A percentile compares a stretch with the other conserved stretches of the same genome.
phyloP scores from a whole-genome alignment of 2,113 vertebrate genomes.

The Hippocampus barbouri region DNA sequence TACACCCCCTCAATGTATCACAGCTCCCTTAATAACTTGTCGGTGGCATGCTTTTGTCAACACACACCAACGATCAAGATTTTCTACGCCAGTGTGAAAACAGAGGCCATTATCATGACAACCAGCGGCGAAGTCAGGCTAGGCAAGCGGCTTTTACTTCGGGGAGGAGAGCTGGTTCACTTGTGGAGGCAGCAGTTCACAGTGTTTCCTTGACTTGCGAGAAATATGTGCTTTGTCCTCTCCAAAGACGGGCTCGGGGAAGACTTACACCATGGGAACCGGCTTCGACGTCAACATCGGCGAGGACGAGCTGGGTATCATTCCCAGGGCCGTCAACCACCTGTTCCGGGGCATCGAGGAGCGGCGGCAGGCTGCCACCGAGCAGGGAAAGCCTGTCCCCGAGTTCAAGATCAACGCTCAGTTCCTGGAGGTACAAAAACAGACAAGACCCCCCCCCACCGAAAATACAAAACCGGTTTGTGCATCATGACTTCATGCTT shows the following conservation, averaged over 20 bases:
- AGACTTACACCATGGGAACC: slow-evolving; percentile 98
- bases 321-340: slow-evolving; percentile 88
- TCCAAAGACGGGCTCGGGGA: slow-evolving; percentile 90
- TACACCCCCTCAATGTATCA: too few species aligned
- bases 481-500: too few species aligned
- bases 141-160: too few species aligned
- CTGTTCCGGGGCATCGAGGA: slow-evolving; percentile 92
- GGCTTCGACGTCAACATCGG: slow-evolving; percentile 91
- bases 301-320: slow-evolving; percentile 93
- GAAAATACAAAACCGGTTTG: neutral
- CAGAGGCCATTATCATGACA: neutral
- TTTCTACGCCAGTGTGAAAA: too few species aligned
- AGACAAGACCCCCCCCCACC: neutral
- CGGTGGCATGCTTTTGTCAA: too few species aligned
- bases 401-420: slow-evolving; percentile 98
- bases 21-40: too few species aligned
- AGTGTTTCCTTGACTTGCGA: too few species aligned
- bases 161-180: too few species aligned
- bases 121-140: too few species aligned
- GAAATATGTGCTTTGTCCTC: neutral
- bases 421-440: slow-evolving; percentile 85
- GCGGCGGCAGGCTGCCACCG: slow-evolving; percentile 78
- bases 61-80: too few species aligned
- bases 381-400: slow-evolving; percentile 85
- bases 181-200: too few species aligned